phyloP scores from a whole-genome alignment of 2,888 invertebrate genomes.

The Ennomos quercinarius region DNA sequence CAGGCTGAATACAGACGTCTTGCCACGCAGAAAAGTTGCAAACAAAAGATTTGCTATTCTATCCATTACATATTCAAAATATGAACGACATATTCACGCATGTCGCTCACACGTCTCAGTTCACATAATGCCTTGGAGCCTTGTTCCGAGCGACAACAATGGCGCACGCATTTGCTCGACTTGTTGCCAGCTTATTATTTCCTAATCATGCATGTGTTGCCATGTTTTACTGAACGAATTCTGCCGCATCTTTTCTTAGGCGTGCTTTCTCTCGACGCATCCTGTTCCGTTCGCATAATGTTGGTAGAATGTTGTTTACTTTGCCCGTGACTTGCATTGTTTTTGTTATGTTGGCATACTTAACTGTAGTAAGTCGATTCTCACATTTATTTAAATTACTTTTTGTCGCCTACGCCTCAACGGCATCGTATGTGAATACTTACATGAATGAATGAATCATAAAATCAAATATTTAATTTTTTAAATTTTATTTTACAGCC shows the following conservation, averaged over 20 bases:
- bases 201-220: conserved; percentile 55
- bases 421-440: conserved; percentile 3
- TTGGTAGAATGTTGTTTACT: conserved; percentile 37
- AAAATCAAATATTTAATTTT: no score
- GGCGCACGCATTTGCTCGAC: conserved; percentile 43
- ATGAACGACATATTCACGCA: conserved; percentile 32
- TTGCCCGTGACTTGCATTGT: conserved; percentile 34
- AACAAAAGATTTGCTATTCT: conserved; percentile 2
- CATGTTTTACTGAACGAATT: conserved; percentile 48
- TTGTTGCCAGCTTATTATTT: conserved; percentile 52
- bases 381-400: conserved; percentile 26
- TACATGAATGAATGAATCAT: conserved; percentile 25
- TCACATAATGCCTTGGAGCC: conserved; percentile 21
- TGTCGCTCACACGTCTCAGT: conserved; percentile 31
- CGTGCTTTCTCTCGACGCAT: conserved; percentile 55
- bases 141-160: conserved; percentile 35
- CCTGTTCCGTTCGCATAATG: conserved; percentile 47
- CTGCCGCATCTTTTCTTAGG: conserved; percentile 60
- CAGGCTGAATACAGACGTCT: not conserved
- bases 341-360: conserved; percentile 33
- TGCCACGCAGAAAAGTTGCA: not conserved
- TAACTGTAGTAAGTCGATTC: conserved; percentile 16
- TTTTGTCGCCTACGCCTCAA: not conserved
- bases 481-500: no score
- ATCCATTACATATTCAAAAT: conserved; percentile 23